phyloP scores from a whole-genome alignment of 2,888 invertebrate species.

The Himalopsyche anomala region DNA sequence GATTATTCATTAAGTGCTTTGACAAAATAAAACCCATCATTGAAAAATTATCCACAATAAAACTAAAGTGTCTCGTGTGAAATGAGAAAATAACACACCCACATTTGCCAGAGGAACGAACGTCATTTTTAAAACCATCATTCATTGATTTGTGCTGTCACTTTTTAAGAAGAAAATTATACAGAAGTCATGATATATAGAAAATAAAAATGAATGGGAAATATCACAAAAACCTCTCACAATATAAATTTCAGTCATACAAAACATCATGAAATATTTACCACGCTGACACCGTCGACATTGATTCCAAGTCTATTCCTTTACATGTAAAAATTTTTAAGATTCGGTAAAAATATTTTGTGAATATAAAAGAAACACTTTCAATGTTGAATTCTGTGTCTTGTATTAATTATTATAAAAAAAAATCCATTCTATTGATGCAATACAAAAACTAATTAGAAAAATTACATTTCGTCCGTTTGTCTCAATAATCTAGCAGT shows the following conservation, averaged over 20 bases:
- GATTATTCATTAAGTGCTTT: too few relatives aligned
- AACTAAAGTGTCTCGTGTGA: too few relatives aligned
- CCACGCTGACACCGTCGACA: background rate
- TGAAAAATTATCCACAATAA: too few relatives aligned
- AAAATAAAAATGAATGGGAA: background rate
- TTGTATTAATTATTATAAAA: too few relatives aligned
- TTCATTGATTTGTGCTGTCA: too few relatives aligned
- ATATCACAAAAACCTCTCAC: slow-evolving; percentile 10
- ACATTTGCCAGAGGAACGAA: too few relatives aligned
- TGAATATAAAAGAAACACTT: background rate
- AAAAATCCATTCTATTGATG: background rate
- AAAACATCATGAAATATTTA: background rate
- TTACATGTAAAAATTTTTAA: background rate
- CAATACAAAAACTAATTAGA: background rate
- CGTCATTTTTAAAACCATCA: too few relatives aligned
- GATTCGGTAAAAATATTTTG: background rate
- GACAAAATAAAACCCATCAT: too few relatives aligned
- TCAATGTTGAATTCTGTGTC: too few relatives aligned
- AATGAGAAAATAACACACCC: too few relatives aligned
- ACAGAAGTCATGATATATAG: too few relatives aligned
- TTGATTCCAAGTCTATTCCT: slow-evolving; percentile 1
- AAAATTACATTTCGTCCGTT: background rate
- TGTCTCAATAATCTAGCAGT: slow-evolving; percentile 14
- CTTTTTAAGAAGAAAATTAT: too few relatives aligned
- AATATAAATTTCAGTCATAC: background rate